Conservation (phyloP, 35 echinoderm and acorn worm species). For the Diadema setosum region DNA sequence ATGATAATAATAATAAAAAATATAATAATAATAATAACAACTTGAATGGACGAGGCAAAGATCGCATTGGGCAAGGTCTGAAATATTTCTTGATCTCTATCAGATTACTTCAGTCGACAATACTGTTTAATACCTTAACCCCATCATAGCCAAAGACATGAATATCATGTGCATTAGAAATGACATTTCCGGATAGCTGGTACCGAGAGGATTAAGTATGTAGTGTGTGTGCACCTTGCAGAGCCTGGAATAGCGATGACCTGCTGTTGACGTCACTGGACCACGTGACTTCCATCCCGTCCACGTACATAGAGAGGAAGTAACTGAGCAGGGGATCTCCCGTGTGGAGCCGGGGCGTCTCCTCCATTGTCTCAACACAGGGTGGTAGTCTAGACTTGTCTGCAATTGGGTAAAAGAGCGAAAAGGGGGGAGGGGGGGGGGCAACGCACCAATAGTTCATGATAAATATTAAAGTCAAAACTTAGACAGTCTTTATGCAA, state of each 20-base stretch:
- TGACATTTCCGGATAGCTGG: no score
- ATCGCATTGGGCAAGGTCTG: no score
- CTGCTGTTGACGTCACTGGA: conserved; percentile 48
- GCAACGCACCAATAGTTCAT: not conserved
- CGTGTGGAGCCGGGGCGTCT: conserved; percentile 53
- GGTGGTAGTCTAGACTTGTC: conserved; percentile 82
- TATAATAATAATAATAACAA: no score
- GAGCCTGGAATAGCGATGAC: conserved; percentile 20
- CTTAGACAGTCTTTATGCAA: not conserved
- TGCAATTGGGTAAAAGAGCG: not conserved
- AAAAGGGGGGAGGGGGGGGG: not conserved
- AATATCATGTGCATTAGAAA: no score
- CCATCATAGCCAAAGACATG: no score
- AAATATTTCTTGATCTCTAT: no score
- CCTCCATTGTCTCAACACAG: conserved; percentile 80
- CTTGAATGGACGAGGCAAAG: no score
- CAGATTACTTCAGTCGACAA: no score
- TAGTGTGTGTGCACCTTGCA: no score
- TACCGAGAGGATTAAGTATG: no score
- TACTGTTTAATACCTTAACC: no score
- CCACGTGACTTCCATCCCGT: conserved; percentile 88
- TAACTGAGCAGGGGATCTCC: conserved; percentile 69
- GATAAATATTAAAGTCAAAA: not conserved
- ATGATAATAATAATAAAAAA: no score
- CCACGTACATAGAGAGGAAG: conserved; percentile 71